Conservation (phyloP, 2,797 vertebrate species). For the Pipistrellus kuhlii region DNA sequence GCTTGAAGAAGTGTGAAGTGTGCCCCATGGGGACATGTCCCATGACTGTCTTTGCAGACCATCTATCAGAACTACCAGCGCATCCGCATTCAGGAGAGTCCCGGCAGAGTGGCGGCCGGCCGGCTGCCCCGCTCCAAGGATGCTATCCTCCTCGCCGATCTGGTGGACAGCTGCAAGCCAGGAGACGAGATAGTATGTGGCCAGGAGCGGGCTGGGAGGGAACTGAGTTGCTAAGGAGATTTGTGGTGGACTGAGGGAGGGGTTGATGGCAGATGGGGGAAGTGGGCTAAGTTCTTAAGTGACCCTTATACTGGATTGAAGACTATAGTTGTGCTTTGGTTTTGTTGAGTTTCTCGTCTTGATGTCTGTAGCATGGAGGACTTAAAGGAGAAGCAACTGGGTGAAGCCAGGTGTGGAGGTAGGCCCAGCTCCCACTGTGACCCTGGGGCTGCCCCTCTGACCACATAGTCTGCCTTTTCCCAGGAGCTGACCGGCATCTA, state of each 20-base stretch:
- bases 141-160: slow-evolving; percentile 95
- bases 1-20: background rate
- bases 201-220: background rate
- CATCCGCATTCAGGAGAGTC: slow-evolving; percentile 98
- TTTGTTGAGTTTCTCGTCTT: background rate
- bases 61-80: slow-evolving; percentile 99
- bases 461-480: background rate
- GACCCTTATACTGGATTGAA: no score
- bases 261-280: fast-evolving
- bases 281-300: background rate
- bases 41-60: slow-evolving; percentile 88
- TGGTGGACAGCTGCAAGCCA: slow-evolving; percentile 97
- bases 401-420: no score
- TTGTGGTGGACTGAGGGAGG: fast-evolving
- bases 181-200: slow-evolving; percentile 97
- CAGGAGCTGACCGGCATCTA: slow-evolving; percentile 98
- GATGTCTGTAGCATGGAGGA: background rate
- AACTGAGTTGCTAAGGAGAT: fast-evolving
- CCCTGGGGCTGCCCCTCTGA: background rate
- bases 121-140: slow-evolving; percentile 98
- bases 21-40: fast-evolving
- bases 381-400: background rate
- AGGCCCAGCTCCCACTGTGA: background rate
- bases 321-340: background rate
- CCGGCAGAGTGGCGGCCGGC: slow-evolving; percentile 96